A percentile compares a stretch with the other conserved stretches of the same genome.
Conservation (phyloP, 53 echinoderm and acorn worm genomes). For the Paracentrotus lividus region DNA sequence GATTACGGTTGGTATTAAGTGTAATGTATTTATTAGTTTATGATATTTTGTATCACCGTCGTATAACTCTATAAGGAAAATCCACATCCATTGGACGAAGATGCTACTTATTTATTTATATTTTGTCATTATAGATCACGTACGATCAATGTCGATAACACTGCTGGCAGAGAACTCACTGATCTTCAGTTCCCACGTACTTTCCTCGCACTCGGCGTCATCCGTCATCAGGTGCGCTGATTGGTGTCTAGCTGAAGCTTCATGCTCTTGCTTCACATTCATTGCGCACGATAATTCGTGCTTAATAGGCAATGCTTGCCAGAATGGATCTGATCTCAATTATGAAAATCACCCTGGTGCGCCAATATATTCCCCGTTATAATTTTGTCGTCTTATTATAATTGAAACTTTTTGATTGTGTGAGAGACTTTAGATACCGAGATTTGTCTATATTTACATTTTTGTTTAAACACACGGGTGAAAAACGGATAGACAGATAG, state of each 20-base stretch:
- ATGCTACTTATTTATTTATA: no score
- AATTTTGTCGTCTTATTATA: no score
- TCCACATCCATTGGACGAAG: no score
- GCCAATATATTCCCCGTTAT: neutral
- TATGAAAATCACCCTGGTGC: neutral
- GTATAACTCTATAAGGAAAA: no score
- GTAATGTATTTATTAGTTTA: no score
- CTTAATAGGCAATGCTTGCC: neutral
- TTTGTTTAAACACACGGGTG: no score
- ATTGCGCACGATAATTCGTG: neutral
- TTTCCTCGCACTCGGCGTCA: neutral
- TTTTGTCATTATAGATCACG: neutral
- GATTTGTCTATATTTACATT: no score
- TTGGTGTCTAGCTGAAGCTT: neutral
- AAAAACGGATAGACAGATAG: no score
- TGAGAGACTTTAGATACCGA: no score
- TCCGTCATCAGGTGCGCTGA: neutral
- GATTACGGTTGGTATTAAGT: no score
- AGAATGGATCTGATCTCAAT: neutral
- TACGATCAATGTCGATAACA: neutral
- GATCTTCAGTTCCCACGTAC: neutral
- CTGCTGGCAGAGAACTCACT: neutral
- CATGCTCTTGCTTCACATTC: neutral
- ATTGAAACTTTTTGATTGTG: no score
- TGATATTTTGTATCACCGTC: no score